Evolutionary conservation across 2,797 vertebrate species (phyloP), one percentile per base, ranked within the genome.

Genomic region (Buceros bicornis): DNA sequence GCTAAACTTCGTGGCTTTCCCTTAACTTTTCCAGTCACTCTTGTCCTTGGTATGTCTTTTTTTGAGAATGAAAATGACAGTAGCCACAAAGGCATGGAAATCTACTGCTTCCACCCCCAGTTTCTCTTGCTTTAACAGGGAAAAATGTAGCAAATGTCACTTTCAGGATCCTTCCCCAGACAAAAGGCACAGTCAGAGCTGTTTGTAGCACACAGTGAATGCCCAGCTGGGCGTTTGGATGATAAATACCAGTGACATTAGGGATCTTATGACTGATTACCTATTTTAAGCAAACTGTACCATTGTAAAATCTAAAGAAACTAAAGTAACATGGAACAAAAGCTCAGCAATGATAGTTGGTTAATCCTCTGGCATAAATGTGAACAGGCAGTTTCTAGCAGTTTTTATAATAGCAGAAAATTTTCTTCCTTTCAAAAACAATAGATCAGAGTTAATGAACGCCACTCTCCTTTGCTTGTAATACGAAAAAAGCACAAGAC

Each of bases 281-380:
- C 78, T 65, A 21, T 93, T 96, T 70, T 13, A 73, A 92, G 82
- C 72, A 96, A 96, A 82, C 78, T 26, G 22, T 80, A 66, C 80
- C 31, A 79, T 33, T 73, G 29, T 72, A 93, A 64, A 45, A 58
- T 79, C 29, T 91, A 67, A 97, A 94, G 72, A 93, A 95, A 47
- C 6, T 74, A 79, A 96, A 96, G 78, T 78, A 89, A 82, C 47
- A 4, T 77, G 67, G 87, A 96, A 92, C 81, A 90, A 82, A 95
- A 89, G 11, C 74, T 97, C 95, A 89, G 81, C 80, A 92, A 82
- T 35, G 33, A 60, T 11, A 90, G 79, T 66, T 88, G 85, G 48
- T 76, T 88, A 91, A 80, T 87, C 73, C 51, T 78, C 21, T 13
- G 66, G 71, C 78, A 88, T 87, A 56, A 82, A 56, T 72, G 57